Percentiles rank a stretch among this genome's conserved stretches.
Evolutionary conservation across 1,140 invertebrate species (phyloP).

Genomic region (Penaeus vannamei): DNA sequence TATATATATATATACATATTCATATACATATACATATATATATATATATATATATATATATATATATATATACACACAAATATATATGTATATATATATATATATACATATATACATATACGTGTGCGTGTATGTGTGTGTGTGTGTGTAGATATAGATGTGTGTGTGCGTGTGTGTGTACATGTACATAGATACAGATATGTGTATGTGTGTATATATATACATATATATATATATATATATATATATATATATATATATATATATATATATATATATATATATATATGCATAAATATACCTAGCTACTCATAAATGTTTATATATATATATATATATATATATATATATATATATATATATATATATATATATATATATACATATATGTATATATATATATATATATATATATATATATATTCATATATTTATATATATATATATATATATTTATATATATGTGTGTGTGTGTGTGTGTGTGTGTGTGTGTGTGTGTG

Average conservation of each 20-base stretch:
- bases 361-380: conserved; percentile 29
- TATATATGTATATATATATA: conserved; percentile 13
- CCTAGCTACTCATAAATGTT: neutral
- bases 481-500: conserved; percentile 14
- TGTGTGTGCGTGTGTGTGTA: conserved; percentile 33
- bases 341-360: conserved; percentile 4
- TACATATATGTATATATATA: neutral
- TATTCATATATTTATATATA: conserved; percentile 7
- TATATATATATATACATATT: conserved; percentile 30
- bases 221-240: conserved; percentile 24
- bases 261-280: conserved; percentile 29
- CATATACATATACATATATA: conserved; percentile 30
- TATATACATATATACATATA: neutral
- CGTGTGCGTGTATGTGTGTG: too few species aligned
- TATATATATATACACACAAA: too few species aligned
- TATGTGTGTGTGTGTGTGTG: conserved; percentile 33
- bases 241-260: conserved; percentile 33
- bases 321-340: conserved; percentile 26
- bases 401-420: neutral
- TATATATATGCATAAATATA: neutral
- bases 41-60: conserved; percentile 3
- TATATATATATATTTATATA: conserved; percentile 24
- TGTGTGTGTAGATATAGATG: neutral
- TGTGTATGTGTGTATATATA: neutral
- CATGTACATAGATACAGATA: neutral